phyloP scores from a whole-genome alignment of 1,140 invertebrate species.

The Episyrphus balteatus region DNA sequence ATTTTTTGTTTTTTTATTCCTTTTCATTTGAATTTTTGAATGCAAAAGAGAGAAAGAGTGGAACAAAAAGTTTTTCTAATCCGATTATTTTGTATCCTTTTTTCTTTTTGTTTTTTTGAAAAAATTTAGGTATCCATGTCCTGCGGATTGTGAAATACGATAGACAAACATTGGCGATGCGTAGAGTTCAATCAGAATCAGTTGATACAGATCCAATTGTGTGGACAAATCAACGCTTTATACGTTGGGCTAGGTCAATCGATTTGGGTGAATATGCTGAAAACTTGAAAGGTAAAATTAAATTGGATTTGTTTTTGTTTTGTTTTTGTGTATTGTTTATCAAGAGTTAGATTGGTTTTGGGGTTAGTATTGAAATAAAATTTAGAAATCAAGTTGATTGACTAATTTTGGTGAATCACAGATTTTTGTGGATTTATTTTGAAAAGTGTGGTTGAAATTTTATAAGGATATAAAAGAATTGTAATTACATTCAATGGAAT shows the following conservation, averaged over 20 bases:
- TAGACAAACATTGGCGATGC: constrained; percentile 74
- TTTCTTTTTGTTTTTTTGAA: background rate
- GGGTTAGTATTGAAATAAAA: too few relatives aligned
- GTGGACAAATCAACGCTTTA: constrained; percentile 89
- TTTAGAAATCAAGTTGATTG: too few relatives aligned
- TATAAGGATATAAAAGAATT: too few relatives aligned
- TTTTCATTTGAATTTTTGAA: background rate
- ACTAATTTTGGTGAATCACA: too few relatives aligned
- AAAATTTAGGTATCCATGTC: constrained; percentile 60
- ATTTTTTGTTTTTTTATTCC: background rate
- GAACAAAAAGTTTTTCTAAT: background rate
- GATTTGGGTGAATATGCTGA: constrained; percentile 88
- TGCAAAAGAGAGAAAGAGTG: background rate
- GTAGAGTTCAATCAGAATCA: constrained; percentile 76
- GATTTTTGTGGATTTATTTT: too few relatives aligned
- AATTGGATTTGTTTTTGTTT: background rate
- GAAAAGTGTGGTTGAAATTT: too few relatives aligned
- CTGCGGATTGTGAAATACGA: constrained; percentile 86
- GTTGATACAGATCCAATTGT: constrained; percentile 82
- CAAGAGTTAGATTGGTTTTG: too few relatives aligned
- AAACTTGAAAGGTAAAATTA: constrained; percentile 71
- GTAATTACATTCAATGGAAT: too few relatives aligned
- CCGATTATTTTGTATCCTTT: background rate
- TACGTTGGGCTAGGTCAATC: constrained; percentile 84
- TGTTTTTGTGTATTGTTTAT: too few relatives aligned